These are phyloP conservation scores for Hesperia comma DNA, from an alignment of 2,888 invertebrate species.

Conservation along the genomic window DNA sequence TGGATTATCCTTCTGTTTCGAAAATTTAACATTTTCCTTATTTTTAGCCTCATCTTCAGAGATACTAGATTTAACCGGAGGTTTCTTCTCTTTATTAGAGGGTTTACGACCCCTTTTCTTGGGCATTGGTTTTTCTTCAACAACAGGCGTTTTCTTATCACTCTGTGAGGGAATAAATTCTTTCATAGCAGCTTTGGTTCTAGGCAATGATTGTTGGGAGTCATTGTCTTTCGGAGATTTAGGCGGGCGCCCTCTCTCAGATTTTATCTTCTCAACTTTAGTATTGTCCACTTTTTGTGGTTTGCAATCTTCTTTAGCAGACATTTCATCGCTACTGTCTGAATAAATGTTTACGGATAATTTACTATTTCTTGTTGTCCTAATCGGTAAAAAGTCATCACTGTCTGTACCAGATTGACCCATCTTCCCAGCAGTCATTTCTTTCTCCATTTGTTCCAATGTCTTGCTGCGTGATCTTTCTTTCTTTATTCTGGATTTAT, in stretches of 20 bases:
- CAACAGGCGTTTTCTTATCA: conserved; percentile 58
- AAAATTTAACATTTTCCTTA: conserved; percentile 76
- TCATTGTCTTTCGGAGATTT: conserved; percentile 87
- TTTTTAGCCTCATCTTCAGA: conserved; percentile 78
- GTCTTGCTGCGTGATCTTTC: conserved; percentile 84
- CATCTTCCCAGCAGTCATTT: conserved; percentile 84
- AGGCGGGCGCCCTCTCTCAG: conserved; percentile 84
- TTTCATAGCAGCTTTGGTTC: conserved; percentile 94
- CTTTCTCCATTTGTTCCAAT: conserved; percentile 89
- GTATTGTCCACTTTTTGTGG: conserved; percentile 80
- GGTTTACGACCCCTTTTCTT: conserved; percentile 77
- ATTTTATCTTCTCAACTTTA: conserved; percentile 68
- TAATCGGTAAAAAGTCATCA: conserved; percentile 89
- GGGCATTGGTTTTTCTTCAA: conserved; percentile 66
- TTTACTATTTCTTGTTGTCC: conserved; percentile 81
- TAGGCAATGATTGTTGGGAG: conserved; percentile 87
- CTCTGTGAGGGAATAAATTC: conserved; percentile 87
- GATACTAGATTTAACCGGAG: conserved; percentile 55
- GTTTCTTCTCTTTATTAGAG: conserved; percentile 74
- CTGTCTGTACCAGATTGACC: conserved; percentile 89
- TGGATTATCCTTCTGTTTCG: conserved; percentile 84
- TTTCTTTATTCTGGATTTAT: conserved; percentile 70
- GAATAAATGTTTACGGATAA: conserved; percentile 92
- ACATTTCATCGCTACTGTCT: conserved; percentile 85
- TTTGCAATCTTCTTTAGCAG: conserved; percentile 69